These are phyloP conservation scores for Nyleta sp. DNA, from an alignment of 2,888 invertebrate species.

Conservation along the genomic window DNA sequence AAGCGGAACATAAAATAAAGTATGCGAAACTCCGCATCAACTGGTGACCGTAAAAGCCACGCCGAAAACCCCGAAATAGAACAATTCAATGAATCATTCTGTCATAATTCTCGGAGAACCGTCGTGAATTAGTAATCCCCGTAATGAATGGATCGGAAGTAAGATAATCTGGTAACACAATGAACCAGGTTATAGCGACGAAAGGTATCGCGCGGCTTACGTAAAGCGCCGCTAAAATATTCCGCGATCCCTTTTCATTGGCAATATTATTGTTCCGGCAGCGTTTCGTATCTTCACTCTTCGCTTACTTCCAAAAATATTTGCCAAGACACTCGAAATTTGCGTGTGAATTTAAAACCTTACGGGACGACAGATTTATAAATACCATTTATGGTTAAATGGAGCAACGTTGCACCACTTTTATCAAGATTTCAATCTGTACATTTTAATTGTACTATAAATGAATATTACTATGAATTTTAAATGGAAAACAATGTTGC, in stretches of 20 bases:
- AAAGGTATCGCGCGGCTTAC: conserved; percentile 46
- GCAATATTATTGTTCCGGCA: conserved; percentile 26
- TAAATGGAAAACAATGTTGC: no score
- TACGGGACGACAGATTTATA: not conserved
- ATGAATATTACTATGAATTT: no score
- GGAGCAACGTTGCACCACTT: no score
- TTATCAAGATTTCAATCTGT: no score
- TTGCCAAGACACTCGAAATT: conserved; percentile 7
- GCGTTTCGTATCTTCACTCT: conserved; percentile 1
- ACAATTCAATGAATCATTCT: conserved; percentile 43
- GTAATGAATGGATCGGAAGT: conserved; percentile 57
- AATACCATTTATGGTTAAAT: not conserved
- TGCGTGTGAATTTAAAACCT: not conserved
- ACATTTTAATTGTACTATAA: no score
- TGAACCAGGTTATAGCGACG: conserved; percentile 35
- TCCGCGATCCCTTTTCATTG: conserved; percentile 24
- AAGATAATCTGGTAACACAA: conserved; percentile 56
- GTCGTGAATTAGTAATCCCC: conserved; percentile 48
- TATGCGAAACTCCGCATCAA: conserved; percentile 1
- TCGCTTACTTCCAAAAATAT: not conserved
- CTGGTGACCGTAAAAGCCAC: conserved; percentile 16
- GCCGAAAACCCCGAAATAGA: conserved; percentile 27
- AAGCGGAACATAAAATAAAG: not conserved
- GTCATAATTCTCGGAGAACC: conserved; percentile 33
- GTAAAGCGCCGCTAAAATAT: conserved; percentile 43